These are phyloP conservation scores for Acinonyx jubatus DNA, from an alignment of 2,113 vertebrate species.

Conservation along the genomic window DNA sequence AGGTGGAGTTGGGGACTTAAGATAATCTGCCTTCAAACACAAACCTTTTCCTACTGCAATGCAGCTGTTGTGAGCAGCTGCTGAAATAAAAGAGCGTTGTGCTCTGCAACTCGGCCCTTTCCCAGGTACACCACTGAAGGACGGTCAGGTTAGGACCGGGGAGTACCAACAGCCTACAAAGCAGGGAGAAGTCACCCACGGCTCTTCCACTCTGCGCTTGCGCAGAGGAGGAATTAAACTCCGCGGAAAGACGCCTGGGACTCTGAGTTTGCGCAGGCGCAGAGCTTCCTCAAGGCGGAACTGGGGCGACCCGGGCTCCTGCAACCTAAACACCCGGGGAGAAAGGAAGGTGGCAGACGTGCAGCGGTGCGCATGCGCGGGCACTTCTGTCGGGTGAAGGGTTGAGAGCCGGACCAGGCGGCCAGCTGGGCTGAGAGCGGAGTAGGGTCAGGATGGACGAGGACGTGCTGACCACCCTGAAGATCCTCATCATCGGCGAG, in stretches of 20 bases:
- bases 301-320: background rate
- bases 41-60: background rate
- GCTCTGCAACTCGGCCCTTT: background rate
- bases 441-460: constrained; percentile 90
- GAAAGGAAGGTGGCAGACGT: constrained; percentile 33
- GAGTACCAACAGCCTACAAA: accelerated
- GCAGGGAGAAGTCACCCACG: accelerated
- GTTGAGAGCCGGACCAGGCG: background rate
- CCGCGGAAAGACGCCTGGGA: background rate
- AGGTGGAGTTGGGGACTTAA: background rate
- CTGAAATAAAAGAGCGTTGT: background rate
- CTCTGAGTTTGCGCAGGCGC: constrained; percentile 72
- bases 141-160: accelerated
- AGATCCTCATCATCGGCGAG: constrained; percentile 97
- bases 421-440: constrained; percentile 14
- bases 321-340: background rate
- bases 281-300: background rate
- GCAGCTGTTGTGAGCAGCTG: background rate
- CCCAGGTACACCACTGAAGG: too few species aligned
- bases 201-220: background rate
- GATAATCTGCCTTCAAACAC: background rate
- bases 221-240: accelerated
- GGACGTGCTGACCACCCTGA: constrained; percentile 94
- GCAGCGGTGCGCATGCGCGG: constrained; percentile 74
- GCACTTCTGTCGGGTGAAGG: background rate